Percentiles rank a stretch among this genome's conserved stretches.
phyloP scores from a whole-genome alignment of 2,888 invertebrate species.

The Strigamia crassipes region DNA sequence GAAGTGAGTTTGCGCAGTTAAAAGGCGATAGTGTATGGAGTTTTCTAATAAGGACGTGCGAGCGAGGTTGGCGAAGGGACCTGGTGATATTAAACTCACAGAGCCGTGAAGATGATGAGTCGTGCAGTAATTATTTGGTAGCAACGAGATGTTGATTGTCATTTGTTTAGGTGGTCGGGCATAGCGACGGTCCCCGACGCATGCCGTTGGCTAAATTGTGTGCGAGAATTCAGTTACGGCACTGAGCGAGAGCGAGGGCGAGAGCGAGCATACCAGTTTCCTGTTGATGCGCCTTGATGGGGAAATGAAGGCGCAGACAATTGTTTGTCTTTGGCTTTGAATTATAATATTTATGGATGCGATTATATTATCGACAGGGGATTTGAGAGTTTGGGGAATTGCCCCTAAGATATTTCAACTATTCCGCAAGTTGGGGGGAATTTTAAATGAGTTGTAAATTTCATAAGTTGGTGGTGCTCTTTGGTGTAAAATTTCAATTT shows the following conservation, averaged over 20 bases:
- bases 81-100: conserved; percentile 4
- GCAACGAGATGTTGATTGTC: conserved; percentile 34
- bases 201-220: conserved; percentile 20
- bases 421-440: neutral
- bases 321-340: conserved; percentile 15
- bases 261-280: conserved; percentile 5
- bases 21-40: conserved; percentile 31
- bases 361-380: conserved; percentile 28
- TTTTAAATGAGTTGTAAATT: neutral
- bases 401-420: conserved; percentile 18
- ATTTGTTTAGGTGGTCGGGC: conserved; percentile 28
- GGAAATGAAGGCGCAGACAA: neutral
- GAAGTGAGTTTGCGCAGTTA: conserved; percentile 20
- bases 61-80: neutral
- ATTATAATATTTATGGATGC: conserved; percentile 25
- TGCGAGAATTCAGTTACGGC: conserved; percentile 31
- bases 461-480: too few relatives aligned
- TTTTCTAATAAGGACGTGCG: conserved; percentile 18
- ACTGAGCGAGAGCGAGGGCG: too few relatives aligned
- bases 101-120: conserved; percentile 37
- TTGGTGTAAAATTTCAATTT: too few relatives aligned
- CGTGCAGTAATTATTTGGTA: conserved; percentile 25
- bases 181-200: conserved; percentile 15
- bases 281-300: conserved; percentile 10
- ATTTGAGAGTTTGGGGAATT: neutral